A percentile compares a stretch with the other conserved stretches of the same genome.
Conservation (phyloP, 2,113 vertebrate species). For the Mandrillus leucophaeus region DNA sequence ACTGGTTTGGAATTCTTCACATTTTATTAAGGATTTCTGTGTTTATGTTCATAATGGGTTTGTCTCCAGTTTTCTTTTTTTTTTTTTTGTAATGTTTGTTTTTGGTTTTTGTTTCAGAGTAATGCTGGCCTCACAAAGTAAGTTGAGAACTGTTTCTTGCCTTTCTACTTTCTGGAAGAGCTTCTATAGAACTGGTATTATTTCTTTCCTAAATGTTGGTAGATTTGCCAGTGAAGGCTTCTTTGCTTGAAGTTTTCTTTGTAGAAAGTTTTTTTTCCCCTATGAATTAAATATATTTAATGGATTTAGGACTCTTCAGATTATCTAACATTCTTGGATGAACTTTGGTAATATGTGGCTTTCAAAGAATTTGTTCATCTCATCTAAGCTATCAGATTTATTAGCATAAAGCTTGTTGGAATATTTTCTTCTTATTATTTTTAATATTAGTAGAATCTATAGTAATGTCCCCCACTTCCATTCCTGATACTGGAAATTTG, state of each 20-base stretch:
- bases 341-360: not conserved
- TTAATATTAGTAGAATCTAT: not conserved
- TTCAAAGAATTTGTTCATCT: not conserved
- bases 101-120: not conserved
- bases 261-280: not conserved
- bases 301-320: not conserved
- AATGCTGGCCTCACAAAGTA: not conserved
- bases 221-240: not conserved
- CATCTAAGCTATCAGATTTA: not conserved
- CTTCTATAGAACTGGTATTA: not conserved
- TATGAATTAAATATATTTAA: not conserved
- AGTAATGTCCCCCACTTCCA: not conserved
- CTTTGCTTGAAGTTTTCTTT: not conserved
- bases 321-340: not conserved
- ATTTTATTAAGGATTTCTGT: not conserved
- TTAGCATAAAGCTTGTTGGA: not conserved
- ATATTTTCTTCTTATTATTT: not conserved
- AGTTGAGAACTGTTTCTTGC: not conserved
- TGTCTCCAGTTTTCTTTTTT: not conserved
- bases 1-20: not conserved
- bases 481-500: not conserved
- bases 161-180: not conserved
- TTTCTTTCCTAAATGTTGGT: not conserved
- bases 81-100: not conserved
- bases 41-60: not conserved